phyloP scores from a whole-genome alignment of 1,140 invertebrate genomes.

The Armadillidium nasatum region DNA sequence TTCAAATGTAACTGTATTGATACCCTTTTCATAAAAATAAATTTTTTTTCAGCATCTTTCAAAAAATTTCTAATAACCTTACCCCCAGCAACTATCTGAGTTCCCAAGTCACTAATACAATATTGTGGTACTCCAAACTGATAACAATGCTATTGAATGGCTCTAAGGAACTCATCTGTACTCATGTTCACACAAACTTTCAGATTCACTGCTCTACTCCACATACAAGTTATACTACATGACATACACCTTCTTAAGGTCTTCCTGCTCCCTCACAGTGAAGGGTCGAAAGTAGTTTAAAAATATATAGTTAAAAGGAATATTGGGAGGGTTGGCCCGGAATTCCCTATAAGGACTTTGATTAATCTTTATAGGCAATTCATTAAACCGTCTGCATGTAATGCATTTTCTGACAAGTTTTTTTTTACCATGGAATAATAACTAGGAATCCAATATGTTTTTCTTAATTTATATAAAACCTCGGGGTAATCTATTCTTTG shows the following conservation, averaged over 20 bases:
- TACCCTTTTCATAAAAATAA: conserved; percentile 14
- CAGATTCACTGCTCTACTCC: conserved; percentile 24
- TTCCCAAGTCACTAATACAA: neutral
- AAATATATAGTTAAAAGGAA: neutral
- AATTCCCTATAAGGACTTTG: conserved; percentile 10
- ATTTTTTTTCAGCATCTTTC: neutral
- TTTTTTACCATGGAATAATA: neutral
- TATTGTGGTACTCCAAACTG: neutral
- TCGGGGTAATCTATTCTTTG: neutral
- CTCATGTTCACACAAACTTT: neutral
- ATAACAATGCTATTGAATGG: conserved; percentile 4
- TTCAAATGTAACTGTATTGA: neutral
- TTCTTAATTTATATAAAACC: neutral
- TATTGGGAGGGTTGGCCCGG: neutral
- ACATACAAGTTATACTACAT: conserved; percentile 1
- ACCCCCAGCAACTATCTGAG: conserved; percentile 1
- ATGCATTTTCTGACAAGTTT: neutral
- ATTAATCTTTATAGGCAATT: neutral
- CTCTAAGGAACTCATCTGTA: neutral
- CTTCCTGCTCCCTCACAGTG: neutral
- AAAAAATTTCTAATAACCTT: conserved; percentile 10
- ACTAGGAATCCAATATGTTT: neutral
- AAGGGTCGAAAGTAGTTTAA: conserved; percentile 10
- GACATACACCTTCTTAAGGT: neutral
- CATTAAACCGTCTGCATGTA: conserved; percentile 3